phyloP scores from a whole-genome alignment of 2,888 invertebrate species.

The Nezara viridula region DNA sequence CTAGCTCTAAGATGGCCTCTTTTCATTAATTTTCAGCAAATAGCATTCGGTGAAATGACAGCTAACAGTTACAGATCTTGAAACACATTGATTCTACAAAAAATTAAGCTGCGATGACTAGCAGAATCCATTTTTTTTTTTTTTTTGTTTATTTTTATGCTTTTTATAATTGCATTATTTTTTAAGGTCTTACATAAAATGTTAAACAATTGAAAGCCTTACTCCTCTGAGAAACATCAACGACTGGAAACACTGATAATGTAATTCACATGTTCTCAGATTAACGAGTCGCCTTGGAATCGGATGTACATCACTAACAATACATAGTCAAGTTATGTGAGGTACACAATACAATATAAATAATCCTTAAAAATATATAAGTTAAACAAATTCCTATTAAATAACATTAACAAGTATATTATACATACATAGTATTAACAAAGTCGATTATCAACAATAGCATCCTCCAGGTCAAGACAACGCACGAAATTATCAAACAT shows the following conservation, averaged over 20 bases:
- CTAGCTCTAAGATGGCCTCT: constrained; percentile 58
- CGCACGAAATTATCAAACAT: constrained; percentile 53
- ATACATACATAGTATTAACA: constrained; percentile 59
- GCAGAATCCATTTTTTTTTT: constrained; percentile 60
- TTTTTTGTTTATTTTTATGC: background rate
- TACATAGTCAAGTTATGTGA: constrained; percentile 51
- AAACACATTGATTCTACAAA: constrained; percentile 56
- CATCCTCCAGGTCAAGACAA: constrained; percentile 53
- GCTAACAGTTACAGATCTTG: constrained; percentile 56
- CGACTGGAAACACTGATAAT: constrained; percentile 11
- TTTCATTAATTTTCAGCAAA: constrained; percentile 55
- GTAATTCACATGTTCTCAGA: constrained; percentile 54
- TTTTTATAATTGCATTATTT: constrained; percentile 52
- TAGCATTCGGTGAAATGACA: constrained; percentile 55
- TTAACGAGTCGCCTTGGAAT: constrained; percentile 57
- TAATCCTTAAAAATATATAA: constrained; percentile 58
- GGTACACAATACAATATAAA: constrained; percentile 55
- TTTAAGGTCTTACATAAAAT: constrained; percentile 51
- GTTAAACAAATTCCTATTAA: constrained; percentile 59
- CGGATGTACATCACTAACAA: constrained; percentile 54
- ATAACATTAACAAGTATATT: constrained; percentile 60
- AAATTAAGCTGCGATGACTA: constrained; percentile 63
- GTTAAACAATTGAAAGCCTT: constrained; percentile 42
- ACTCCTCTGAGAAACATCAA: constrained; percentile 50
- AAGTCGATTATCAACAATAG: constrained; percentile 55